phyloP scores from a whole-genome alignment of 2,888 invertebrate species.

The Chrysolina oricalcia region DNA sequence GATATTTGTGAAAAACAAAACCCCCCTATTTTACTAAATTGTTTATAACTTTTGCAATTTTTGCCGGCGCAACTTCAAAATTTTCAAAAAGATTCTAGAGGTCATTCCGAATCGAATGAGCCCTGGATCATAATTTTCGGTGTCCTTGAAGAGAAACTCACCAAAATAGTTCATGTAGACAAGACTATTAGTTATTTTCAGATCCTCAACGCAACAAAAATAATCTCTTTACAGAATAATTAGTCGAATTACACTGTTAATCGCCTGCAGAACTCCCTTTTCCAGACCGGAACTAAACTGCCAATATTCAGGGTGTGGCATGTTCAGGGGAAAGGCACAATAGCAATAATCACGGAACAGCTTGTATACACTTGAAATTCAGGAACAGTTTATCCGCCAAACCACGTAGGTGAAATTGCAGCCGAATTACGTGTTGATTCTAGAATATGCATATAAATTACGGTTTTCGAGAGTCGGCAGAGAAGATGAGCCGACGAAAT shows the following conservation, averaged over 20 bases:
- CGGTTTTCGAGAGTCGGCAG: slow-evolving; percentile 5
- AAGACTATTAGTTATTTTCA: too few relatives aligned
- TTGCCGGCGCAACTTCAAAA: too few relatives aligned
- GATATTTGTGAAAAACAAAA: too few relatives aligned
- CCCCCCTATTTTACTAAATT: too few relatives aligned
- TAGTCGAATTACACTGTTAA: not conserved
- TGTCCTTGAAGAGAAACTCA: too few relatives aligned
- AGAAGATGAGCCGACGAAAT: slow-evolving; percentile 31
- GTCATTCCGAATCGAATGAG: too few relatives aligned
- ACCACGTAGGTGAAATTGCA: slow-evolving; percentile 36
- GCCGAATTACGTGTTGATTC: slow-evolving; percentile 53
- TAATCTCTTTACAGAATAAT: not conserved
- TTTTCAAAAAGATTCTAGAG: too few relatives aligned
- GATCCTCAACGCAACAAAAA: too few relatives aligned
- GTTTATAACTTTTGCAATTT: too few relatives aligned
- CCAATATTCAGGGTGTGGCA: slow-evolving; percentile 6
- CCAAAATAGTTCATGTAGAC: too few relatives aligned
- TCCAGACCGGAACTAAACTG: not conserved
- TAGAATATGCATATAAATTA: slow-evolving; percentile 48
- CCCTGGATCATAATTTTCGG: too few relatives aligned
- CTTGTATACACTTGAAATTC: slow-evolving; percentile 21
- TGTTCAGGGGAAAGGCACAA: not conserved
- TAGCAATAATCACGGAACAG: slow-evolving; percentile 21
- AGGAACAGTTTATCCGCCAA: not conserved
- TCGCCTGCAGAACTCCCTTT: not conserved